Evolutionary conservation across 1,140 invertebrate genomes (phyloP).

Genomic region (Oscheius sp.): DNA sequence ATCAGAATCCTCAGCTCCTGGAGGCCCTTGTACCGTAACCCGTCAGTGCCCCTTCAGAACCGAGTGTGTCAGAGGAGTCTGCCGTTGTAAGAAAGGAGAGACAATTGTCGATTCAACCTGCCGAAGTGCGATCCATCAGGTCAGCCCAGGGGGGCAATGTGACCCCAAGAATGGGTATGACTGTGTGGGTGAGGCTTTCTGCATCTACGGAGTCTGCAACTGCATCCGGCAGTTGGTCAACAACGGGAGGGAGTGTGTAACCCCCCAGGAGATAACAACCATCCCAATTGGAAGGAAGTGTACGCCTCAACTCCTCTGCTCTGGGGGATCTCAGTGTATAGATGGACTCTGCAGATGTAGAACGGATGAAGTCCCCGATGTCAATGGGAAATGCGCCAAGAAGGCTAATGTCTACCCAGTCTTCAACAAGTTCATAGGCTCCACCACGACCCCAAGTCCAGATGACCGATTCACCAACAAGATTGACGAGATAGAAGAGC

Average conservation of each 20-base stretch:
- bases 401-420: slow-evolving; percentile 32
- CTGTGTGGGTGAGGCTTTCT: slow-evolving; percentile 52
- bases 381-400: slow-evolving; percentile 45
- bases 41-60: slow-evolving; percentile 32
- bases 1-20: neutral
- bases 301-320: slow-evolving; percentile 36
- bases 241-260: slow-evolving; percentile 47
- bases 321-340: slow-evolving; percentile 43
- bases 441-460: neutral
- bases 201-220: slow-evolving; percentile 56
- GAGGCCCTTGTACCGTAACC: slow-evolving; percentile 21
- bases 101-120: slow-evolving; percentile 30
- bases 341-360: slow-evolving; percentile 49
- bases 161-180: slow-evolving; percentile 54
- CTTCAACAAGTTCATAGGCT: slow-evolving; percentile 29
- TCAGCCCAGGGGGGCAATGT: slow-evolving; percentile 46
- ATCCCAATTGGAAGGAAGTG: slow-evolving; percentile 48
- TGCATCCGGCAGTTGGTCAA: slow-evolving; percentile 47
- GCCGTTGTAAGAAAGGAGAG: slow-evolving; percentile 40
- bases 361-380: slow-evolving; percentile 42
- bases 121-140: slow-evolving; percentile 27
- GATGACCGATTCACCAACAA: slow-evolving; percentile 31
- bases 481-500: slow-evolving; percentile 33
- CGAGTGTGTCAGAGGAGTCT: slow-evolving; percentile 35
- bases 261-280: slow-evolving; percentile 34